These are phyloP conservation scores for Himalopsyche phryganea DNA, from an alignment of 1,140 invertebrate species.

Conservation along the genomic window DNA sequence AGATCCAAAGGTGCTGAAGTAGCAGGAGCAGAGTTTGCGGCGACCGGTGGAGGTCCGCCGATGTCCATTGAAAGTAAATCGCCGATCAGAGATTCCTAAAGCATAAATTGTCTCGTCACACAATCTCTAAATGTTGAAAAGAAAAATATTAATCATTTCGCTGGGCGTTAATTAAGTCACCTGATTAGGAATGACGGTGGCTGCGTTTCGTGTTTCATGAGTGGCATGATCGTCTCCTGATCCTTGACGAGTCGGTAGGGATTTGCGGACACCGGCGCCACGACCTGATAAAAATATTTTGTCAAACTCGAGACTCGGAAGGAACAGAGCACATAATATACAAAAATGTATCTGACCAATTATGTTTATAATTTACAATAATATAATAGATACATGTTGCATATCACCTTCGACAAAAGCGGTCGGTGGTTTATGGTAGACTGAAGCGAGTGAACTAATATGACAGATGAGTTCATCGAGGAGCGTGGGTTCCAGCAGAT, in stretches of 20 bases:
- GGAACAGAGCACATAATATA: no score
- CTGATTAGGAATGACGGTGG: slow-evolving; percentile 73
- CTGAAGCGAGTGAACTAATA: slow-evolving; percentile 96
- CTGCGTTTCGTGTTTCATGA: slow-evolving; percentile 40
- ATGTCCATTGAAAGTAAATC: slow-evolving; percentile 97
- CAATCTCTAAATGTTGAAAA: background rate
- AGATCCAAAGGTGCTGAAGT: slow-evolving; percentile 65
- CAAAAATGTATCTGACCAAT: no score
- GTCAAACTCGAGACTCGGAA: no score
- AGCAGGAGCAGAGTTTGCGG: slow-evolving; percentile 51
- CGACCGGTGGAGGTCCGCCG: slow-evolving; percentile 55
- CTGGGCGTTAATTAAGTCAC: no score
- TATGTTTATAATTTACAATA: no score
- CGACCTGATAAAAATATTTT: slow-evolving; percentile 42
- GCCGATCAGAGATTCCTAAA: slow-evolving; percentile 92
- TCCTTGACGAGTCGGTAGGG: slow-evolving; percentile 60
- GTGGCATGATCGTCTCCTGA: slow-evolving; percentile 35
- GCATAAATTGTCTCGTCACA: slow-evolving; percentile 52
- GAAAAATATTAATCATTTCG: slow-evolving; percentile 1
- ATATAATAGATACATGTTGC: no score
- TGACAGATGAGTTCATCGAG: slow-evolving; percentile 99
- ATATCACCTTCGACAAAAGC: slow-evolving; percentile 96
- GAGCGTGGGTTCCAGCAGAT: slow-evolving; percentile 95
- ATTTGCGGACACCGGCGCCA: slow-evolving; percentile 65
- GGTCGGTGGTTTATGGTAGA: slow-evolving; percentile 98